Conservation (phyloP, 1,140 invertebrate genomes). For the Drosophila kanapiae region DNA sequence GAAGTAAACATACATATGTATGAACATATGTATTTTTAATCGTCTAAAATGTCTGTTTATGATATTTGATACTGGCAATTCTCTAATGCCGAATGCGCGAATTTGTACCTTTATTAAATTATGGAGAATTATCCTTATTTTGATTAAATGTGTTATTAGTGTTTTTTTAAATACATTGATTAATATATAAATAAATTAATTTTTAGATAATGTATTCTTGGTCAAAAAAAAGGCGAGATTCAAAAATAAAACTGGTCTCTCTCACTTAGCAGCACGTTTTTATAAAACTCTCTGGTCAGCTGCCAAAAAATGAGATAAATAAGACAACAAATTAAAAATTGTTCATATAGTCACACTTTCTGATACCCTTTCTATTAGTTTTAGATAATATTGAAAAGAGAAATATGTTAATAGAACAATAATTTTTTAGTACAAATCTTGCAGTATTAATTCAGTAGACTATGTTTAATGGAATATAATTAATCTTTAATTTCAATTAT, state of each 20-base stretch:
- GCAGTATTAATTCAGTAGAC: background rate
- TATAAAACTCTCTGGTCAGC: background rate
- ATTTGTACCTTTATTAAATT: too few species aligned
- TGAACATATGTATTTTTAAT: background rate
- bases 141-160: too few species aligned
- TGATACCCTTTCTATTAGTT: background rate
- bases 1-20: too few species aligned
- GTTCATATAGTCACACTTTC: background rate
- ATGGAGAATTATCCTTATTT: too few species aligned
- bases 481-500: background rate
- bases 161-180: background rate
- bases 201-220: background rate
- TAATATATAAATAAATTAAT: background rate
- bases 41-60: too few species aligned
- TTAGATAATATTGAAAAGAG: too few species aligned
- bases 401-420: background rate
- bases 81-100: too few species aligned
- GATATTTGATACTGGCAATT: too few species aligned
- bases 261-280: background rate
- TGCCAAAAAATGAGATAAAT: background rate
- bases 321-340: background rate
- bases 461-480: background rate
- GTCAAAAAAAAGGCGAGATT: background rate
- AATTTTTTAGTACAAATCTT: background rate
- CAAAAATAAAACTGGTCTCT: slow-evolving; percentile 4